These are phyloP conservation scores for Pocota personata DNA, from an alignment of 2,888 invertebrate genomes.

Conservation along the genomic window DNA sequence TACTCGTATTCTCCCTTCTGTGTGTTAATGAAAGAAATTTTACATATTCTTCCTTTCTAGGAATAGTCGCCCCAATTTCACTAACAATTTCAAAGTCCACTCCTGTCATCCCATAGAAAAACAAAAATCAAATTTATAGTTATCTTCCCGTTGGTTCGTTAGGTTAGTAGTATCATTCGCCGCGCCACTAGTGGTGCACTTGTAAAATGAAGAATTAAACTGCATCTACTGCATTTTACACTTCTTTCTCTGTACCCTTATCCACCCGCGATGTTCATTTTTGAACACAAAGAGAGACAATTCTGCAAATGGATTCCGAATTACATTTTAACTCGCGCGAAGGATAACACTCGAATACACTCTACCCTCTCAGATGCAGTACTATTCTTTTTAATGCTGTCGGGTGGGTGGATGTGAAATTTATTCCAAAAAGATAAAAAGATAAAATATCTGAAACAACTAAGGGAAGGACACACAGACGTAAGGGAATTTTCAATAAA, in stretches of 20 bases:
- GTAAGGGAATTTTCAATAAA: constrained; percentile 4
- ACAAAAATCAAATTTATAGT: constrained; percentile 33
- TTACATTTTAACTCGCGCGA: constrained; percentile 61
- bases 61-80: too few relatives aligned
- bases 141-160: constrained; percentile 2
- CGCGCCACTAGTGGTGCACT: constrained; percentile 4
- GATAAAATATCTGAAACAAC: constrained; percentile 24
- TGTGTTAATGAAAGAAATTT: too few relatives aligned
- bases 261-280: constrained; percentile 46
- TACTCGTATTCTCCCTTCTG: too few relatives aligned
- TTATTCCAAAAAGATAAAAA: constrained; percentile 30
- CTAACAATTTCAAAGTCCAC: too few relatives aligned
- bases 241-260: neutral
- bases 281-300: constrained; percentile 46
- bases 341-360: constrained; percentile 46
- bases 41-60: too few relatives aligned
- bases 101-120: constrained; percentile 12
- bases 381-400: neutral
- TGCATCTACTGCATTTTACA: constrained; percentile 30
- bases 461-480: neutral
- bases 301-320: constrained; percentile 68
- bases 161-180: constrained; percentile 11
- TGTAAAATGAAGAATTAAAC: constrained; percentile 53
- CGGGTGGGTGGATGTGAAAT: neutral
- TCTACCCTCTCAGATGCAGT: constrained; percentile 3